These are phyloP conservation scores for Phataginus tricuspis DNA, from an alignment of 2,797 vertebrate genomes.

Conservation along the genomic window DNA sequence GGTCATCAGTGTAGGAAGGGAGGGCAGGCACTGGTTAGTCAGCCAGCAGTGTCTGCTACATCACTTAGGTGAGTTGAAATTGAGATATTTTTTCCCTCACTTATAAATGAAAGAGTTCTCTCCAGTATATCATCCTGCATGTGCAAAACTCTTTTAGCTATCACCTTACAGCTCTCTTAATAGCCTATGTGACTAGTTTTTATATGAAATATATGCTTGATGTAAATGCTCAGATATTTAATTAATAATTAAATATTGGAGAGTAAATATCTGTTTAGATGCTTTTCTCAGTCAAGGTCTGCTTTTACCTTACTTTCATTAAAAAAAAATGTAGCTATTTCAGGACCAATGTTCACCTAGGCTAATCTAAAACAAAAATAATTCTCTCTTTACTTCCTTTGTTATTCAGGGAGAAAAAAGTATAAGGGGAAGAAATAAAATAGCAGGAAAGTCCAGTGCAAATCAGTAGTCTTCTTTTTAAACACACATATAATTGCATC, in stretches of 20 bases:
- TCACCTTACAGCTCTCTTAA: neutral
- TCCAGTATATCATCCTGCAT: neutral
- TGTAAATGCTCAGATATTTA: neutral
- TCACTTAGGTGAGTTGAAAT: neutral
- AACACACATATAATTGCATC: neutral
- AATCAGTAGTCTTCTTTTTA: neutral
- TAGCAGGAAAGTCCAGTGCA: neutral
- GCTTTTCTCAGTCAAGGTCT: neutral
- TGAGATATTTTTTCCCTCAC: neutral
- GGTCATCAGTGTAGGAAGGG: neutral
- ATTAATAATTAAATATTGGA: neutral
- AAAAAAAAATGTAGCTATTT: neutral
- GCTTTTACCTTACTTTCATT: neutral
- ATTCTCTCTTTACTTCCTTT: neutral
- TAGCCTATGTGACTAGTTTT: neutral
- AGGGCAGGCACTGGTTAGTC: neutral
- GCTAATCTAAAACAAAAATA: neutral
- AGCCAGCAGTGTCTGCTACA: neutral
- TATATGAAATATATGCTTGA: neutral
- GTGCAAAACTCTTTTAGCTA: neutral
- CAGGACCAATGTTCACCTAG: neutral
- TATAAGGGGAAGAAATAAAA: neutral
- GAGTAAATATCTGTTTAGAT: neutral
- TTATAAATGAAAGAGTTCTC: neutral
- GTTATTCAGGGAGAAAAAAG: neutral